phyloP scores from a whole-genome alignment of 2,113 vertebrate species.

The Anas platyrhynchos region DNA sequence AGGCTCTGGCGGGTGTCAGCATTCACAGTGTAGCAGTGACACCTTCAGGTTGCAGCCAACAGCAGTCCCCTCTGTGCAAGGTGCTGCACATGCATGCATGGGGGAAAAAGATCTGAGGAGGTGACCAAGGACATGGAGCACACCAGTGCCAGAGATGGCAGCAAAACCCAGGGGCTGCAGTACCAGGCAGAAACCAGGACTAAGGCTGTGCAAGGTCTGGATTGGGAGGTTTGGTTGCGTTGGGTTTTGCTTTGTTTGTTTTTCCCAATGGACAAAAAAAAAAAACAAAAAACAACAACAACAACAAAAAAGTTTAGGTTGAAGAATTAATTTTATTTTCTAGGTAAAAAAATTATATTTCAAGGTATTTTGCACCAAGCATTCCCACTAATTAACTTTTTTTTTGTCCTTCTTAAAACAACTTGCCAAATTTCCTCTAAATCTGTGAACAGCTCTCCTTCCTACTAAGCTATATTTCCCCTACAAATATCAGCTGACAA shows the following conservation, averaged over 20 bases:
- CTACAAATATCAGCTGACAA: conserved; percentile 57
- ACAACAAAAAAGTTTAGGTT: not conserved
- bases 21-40: conserved; percentile 58
- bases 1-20: not conserved
- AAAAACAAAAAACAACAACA: not conserved
- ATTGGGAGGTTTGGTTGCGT: not conserved
- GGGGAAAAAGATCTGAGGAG: not conserved
- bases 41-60: conserved; percentile 47
- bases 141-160: not conserved
- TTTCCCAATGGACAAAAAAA: accelerated
- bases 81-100: not conserved
- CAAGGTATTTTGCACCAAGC: no score
- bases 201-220: not conserved
- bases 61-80: not conserved
- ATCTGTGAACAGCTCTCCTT: conserved; percentile 32
- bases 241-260: not conserved
- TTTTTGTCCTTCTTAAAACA: not conserved
- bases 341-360: accelerated
- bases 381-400: not conserved
- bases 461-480: conserved; percentile 48
- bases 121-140: not conserved
- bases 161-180: not conserved
- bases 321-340: not conserved
- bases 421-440: conserved; percentile 44
- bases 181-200: not conserved